Evolutionary conservation across 2,888 invertebrate genomes (phyloP).

Genomic region (Drosophila kambysellisi): DNA sequence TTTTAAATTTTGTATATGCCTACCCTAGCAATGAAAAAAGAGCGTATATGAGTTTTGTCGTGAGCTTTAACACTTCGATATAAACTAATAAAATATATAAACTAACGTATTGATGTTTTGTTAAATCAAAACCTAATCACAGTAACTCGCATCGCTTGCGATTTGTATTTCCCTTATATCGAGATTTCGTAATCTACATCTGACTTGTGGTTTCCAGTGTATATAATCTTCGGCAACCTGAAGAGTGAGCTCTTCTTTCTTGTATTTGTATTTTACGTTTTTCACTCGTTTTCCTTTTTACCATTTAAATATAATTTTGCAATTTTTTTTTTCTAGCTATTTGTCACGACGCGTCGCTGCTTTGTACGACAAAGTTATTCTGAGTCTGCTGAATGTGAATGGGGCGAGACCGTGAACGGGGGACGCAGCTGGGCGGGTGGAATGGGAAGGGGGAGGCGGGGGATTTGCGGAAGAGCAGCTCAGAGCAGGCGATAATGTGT

Average conservation of each 20-base stretch:
- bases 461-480: constrained; percentile 10
- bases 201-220: neutral
- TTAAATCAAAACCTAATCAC: neutral
- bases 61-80: neutral
- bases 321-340: constrained; percentile 58
- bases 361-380: constrained; percentile 56
- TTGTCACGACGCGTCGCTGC: constrained; percentile 63
- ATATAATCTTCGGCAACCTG: neutral
- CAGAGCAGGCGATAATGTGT: constrained; percentile 52
- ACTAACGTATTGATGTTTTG: neutral
- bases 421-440: neutral
- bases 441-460: no score
- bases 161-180: neutral
- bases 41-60: neutral
- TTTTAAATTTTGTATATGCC: constrained; percentile 30
- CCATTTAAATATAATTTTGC: constrained; percentile 69
- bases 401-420: neutral
- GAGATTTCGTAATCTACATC: neutral
- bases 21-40: constrained; percentile 1
- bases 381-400: constrained; percentile 36
- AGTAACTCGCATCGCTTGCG: neutral
- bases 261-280: neutral
- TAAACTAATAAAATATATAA: neutral
- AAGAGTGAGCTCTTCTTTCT: neutral
- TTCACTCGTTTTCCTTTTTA: constrained; percentile 28